Conservation (phyloP, 37 sponge, comb jelly and placozoan species). For the Agelas oroides region DNA sequence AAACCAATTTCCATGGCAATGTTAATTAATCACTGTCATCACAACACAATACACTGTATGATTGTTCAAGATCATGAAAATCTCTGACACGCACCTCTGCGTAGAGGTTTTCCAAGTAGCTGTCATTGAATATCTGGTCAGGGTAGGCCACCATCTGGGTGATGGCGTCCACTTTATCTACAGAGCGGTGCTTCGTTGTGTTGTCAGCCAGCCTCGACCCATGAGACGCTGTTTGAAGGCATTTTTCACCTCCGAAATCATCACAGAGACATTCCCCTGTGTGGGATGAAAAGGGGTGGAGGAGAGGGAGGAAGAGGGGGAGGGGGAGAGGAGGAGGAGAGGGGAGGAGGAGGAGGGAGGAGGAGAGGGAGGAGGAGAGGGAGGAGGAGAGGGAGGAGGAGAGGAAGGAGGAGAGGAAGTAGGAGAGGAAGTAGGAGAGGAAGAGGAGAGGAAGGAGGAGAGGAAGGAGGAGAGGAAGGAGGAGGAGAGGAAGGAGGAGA, state of each 20-base stretch:
- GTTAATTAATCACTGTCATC: too few relatives aligned
- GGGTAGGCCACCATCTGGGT: slow-evolving; percentile 76
- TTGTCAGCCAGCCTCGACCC: slow-evolving; percentile 45
- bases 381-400: slow-evolving; percentile 2
- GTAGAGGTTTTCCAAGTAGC: slow-evolving; percentile 38
- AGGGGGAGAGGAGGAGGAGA: neutral
- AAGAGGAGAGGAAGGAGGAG: neutral
- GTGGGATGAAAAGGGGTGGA: neutral
- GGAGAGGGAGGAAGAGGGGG: too few relatives aligned
- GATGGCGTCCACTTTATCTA: slow-evolving; percentile 69
- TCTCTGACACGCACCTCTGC: slow-evolving; percentile 25
- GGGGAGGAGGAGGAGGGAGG: neutral
- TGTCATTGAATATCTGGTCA: slow-evolving; percentile 54
- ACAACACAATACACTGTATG: too few relatives aligned
- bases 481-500: neutral
- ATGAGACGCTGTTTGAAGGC: slow-evolving; percentile 62
- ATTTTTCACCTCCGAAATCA: slow-evolving; percentile 39
- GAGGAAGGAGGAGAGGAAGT: neutral
- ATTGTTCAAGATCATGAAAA: too few relatives aligned
- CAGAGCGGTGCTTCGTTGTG: slow-evolving; percentile 39
- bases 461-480: slow-evolving; percentile 2
- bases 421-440: too few relatives aligned
- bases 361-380: neutral
- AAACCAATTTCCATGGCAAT: too few relatives aligned
- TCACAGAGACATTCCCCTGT: slow-evolving; percentile 28